Percentiles rank a stretch among this genome's conserved stretches.
Evolutionary conservation across 2,797 vertebrate species (phyloP).

Genomic region (Diglossa cyanea): DNA sequence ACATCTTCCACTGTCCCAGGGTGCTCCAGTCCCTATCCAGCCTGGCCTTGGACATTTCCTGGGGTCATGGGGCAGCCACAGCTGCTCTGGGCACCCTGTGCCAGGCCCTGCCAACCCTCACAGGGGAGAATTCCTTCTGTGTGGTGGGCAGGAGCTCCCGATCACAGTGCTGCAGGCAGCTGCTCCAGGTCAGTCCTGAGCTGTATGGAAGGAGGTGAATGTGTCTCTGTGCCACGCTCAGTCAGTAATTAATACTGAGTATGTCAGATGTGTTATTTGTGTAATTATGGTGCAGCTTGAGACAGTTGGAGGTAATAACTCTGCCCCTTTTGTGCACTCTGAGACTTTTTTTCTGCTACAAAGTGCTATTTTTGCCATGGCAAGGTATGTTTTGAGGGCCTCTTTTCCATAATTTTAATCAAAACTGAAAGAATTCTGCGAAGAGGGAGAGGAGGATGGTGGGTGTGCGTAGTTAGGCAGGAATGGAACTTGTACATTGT

Average conservation of each 20-base stretch:
- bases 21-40: rapidly evolving
- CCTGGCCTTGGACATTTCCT: background rate
- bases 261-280: background rate
- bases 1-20: background rate
- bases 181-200: background rate
- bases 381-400: background rate
- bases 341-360: background rate
- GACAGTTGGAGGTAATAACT: background rate
- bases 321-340: background rate
- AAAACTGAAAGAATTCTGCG: background rate
- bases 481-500: background rate
- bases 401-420: background rate
- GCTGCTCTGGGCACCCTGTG: background rate
- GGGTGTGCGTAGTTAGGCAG: background rate
- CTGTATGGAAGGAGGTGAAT: background rate
- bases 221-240: background rate
- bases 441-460: background rate
- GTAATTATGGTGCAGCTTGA: background rate
- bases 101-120: rapidly evolving
- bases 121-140: rapidly evolving
- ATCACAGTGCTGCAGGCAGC: background rate
- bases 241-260: background rate
- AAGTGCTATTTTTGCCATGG: background rate
- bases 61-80: background rate
- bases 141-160: background rate